Conservation (phyloP, 2,113 vertebrate species). For the Odocoileus hemionus region DNA sequence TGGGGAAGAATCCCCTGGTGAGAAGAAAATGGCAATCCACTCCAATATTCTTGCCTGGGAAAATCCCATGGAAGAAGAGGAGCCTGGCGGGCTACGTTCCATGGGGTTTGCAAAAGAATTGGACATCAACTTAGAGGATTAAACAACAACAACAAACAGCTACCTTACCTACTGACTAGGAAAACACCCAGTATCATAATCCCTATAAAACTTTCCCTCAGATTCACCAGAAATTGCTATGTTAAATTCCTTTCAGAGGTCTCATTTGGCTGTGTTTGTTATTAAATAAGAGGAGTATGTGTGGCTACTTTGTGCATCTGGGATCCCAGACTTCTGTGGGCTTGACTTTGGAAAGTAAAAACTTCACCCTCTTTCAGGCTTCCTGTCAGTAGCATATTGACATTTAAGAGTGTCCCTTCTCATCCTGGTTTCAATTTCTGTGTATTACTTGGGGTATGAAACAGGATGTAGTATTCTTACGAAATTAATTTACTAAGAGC, state of each 20-base stretch:
- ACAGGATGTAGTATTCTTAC: neutral
- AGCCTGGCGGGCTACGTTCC: fast-evolving
- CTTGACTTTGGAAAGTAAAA: neutral
- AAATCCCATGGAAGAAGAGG: neutral
- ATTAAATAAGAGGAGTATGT: neutral
- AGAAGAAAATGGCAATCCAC: neutral
- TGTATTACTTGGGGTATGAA: neutral
- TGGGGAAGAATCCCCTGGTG: neutral
- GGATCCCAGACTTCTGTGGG: neutral
- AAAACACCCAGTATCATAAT: neutral
- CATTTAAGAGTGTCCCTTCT: neutral
- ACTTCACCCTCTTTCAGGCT: neutral
- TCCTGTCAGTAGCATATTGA: neutral
- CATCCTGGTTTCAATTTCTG: neutral
- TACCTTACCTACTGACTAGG: neutral
- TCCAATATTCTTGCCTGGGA: neutral
- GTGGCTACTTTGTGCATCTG: neutral
- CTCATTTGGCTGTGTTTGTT: neutral
- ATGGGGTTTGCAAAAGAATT: neutral
- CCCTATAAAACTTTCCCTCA: neutral
- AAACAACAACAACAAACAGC: neutral
- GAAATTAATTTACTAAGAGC: neutral
- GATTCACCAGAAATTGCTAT: neutral
- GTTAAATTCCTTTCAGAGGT: neutral
- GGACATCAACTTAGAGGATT: neutral